phyloP scores from a whole-genome alignment of 1,140 invertebrate genomes.

The Physella acuta region DNA sequence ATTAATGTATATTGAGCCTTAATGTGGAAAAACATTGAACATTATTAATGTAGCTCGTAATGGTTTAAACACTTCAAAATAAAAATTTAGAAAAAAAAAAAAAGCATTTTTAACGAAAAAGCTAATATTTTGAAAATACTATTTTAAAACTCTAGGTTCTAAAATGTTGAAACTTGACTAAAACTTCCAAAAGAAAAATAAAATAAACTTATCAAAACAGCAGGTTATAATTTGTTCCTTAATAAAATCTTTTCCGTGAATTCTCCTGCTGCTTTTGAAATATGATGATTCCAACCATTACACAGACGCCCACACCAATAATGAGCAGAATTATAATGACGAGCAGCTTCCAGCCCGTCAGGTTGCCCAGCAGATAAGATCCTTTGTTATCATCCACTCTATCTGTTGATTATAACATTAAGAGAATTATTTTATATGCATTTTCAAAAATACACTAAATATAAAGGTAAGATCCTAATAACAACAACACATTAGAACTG shows the following conservation, averaged over 20 bases:
- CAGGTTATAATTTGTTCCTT: not conserved
- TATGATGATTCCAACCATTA: conserved; percentile 84
- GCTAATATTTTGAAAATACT: too few relatives aligned
- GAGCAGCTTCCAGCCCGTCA: conserved; percentile 87
- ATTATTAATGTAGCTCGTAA: too few relatives aligned
- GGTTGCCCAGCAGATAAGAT: conserved; percentile 61
- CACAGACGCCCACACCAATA: conserved; percentile 74
- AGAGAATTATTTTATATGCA: too few relatives aligned
- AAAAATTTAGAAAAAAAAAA: too few relatives aligned
- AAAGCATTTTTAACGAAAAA: too few relatives aligned
- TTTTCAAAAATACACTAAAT: not conserved
- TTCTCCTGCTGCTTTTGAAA: conserved; percentile 90
- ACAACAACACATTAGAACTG: not conserved
- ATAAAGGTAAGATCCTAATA: not conserved
- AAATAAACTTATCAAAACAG: not conserved
- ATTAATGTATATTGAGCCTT: too few relatives aligned
- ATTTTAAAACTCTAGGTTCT: too few relatives aligned
- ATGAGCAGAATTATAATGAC: conserved; percentile 79
- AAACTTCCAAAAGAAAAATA: too few relatives aligned
- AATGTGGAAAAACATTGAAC: too few relatives aligned
- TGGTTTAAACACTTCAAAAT: too few relatives aligned
- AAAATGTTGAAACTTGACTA: too few relatives aligned
- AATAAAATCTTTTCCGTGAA: conserved; percentile 88
- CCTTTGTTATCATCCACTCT: conserved; percentile 82
- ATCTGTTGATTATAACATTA: conserved; percentile 63